Conservation (phyloP, 2,113 vertebrate species). For the Ancistrus triradiatus region DNA sequence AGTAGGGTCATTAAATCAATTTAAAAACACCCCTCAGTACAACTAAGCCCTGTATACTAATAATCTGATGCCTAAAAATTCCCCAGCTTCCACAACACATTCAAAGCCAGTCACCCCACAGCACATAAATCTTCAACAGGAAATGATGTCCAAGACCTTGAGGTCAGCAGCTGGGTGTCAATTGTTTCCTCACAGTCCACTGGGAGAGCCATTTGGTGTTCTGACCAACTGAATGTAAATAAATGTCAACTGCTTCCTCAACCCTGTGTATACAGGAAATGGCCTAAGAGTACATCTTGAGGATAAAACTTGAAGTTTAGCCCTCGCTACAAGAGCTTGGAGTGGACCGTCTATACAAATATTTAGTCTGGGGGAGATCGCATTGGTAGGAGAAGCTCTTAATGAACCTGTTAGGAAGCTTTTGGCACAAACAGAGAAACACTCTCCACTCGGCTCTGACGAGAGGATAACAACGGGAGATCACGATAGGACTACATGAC, state of each 20-base stretch:
- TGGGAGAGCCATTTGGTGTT: constrained; percentile 26
- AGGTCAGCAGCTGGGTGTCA: constrained; percentile 44
- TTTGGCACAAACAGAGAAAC: background rate
- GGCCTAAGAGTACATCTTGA: background rate
- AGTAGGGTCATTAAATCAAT: no score
- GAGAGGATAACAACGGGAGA: background rate
- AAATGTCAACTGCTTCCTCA: constrained; percentile 46
- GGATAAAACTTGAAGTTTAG: no score
- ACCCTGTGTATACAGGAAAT: constrained; percentile 47
- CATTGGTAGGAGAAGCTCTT: no score
- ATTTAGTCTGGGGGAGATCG: constrained; percentile 44
- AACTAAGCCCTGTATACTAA: no score
- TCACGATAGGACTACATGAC: constrained; percentile 6
- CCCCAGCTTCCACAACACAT: background rate
- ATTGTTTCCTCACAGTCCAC: constrained; percentile 42
- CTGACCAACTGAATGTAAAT: constrained; percentile 40
- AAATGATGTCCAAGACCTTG: constrained; percentile 32
- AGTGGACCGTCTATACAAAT: constrained; percentile 53
- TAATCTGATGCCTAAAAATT: no score
- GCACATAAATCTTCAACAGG: constrained; percentile 12
- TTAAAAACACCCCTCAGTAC: no score
- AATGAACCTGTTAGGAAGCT: constrained; percentile 1
- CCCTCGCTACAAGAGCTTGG: constrained; percentile 28
- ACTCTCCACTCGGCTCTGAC: background rate
- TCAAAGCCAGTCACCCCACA: background rate